A percentile compares a stretch with the other conserved stretches of the same genome.
These are phyloP conservation scores for Gymnobelideus leadbeateri DNA, from an alignment of 2,113 vertebrate genomes.

Conservation along the genomic window DNA sequence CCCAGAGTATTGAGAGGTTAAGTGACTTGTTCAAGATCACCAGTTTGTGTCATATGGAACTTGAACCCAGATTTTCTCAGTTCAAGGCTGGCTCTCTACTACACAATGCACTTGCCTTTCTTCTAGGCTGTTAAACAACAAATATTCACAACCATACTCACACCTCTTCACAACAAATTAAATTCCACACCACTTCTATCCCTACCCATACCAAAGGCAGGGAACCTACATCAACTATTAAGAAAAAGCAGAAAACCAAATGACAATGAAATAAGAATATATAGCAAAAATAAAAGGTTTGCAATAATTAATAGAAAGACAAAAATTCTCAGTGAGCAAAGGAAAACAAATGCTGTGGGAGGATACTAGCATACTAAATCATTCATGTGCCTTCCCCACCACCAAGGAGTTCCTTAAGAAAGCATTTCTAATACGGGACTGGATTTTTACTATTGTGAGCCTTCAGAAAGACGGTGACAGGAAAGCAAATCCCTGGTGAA, in stretches of 20 bases:
- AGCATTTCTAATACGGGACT: neutral
- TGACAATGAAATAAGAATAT: neutral
- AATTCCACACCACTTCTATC: neutral
- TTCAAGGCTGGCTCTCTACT: neutral
- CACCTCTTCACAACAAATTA: neutral
- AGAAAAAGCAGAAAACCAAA: neutral
- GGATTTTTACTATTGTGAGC: neutral
- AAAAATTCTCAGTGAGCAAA: neutral
- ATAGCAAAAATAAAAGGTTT: neutral
- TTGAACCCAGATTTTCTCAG: neutral
- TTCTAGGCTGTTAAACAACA: neutral
- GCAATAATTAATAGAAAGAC: constrained; percentile 9
- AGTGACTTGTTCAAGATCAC: neutral
- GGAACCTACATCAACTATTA: too few species aligned
- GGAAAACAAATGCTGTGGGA: neutral
- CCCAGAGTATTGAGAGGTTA: neutral
- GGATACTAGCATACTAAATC: neutral
- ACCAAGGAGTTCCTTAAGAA: neutral
- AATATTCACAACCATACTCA: neutral
- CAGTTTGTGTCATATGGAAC: neutral
- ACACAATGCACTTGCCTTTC: neutral
- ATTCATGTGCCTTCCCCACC: neutral
- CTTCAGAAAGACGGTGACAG: neutral
- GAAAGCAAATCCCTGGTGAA: constrained; percentile 47
- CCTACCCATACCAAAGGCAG: neutral